Evolutionary conservation across 2,113 vertebrate genomes (phyloP), one percentile per base, ranked within the genome.

Genomic region (Paratilapia polleni): DNA sequence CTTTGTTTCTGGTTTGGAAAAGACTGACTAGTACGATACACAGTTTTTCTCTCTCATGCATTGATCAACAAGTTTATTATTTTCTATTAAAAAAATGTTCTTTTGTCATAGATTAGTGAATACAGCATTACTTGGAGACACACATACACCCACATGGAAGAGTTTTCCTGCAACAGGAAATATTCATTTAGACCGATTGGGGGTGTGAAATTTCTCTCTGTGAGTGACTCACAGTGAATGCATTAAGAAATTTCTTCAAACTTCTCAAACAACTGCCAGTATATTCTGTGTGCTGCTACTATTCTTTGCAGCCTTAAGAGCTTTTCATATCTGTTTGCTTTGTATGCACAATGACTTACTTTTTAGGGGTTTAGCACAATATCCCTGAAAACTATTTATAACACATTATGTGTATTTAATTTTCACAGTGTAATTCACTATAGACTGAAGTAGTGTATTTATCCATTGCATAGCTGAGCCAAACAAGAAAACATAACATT

Each of bases 151-250:
- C 73, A 92, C 81, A 26, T 38, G 12, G 58, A 81, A 14, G 84
- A 86, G 79, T 61, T 87, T 83, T 86, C 60, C 84, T 86, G 61
- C 64, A 77, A 81, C 26, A 78, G 84, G 82, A 93, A 85, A 80
- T 62, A 84, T 80, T 84, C 41, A 52, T 86, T 82, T 79, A 63
- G 22, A 63, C 12, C n/a, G 54, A 52, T 66, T 3, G 79, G 80
- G 77, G 56, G 86, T 83, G 87, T 84, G 54, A 86, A 78, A 52
- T 63, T 49, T 84, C 80, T 89, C 64, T 57, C 34, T 76, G n/a
- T 79, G 77, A 56, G 79, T 88, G 82, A 81, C 68, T 89, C 80
- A 87, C 36, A 82, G 64, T 77, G 28, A 83, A 74, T 5, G 36
- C 62, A 56, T 26, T 52, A 28, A 52, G 43, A 70, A 34, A 28